These are phyloP conservation scores for Todus mexicanus DNA, from an alignment of 2,797 vertebrate species.

Conservation along the genomic window DNA sequence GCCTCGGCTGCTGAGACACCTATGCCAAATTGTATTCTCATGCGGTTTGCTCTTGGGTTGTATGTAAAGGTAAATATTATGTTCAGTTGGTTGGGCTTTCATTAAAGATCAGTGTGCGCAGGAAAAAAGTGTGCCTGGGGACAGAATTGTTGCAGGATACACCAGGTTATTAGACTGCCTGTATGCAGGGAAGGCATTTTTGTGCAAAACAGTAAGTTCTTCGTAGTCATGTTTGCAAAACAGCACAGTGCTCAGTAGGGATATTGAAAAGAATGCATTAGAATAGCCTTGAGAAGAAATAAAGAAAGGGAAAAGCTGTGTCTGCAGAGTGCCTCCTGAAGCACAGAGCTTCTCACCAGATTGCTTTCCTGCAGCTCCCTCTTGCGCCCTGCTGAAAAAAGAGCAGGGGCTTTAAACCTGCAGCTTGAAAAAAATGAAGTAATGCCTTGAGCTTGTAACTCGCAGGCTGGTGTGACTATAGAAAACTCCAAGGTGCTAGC, in stretches of 20 bases:
- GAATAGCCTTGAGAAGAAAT: not conserved
- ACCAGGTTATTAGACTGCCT: not conserved
- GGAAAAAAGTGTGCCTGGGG: not conserved
- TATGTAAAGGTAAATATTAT: not conserved
- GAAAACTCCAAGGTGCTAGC: not conserved
- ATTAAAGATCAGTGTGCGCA: not conserved
- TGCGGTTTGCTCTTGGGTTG: not conserved
- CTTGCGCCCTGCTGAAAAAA: not conserved
- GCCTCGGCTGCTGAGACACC: not conserved
- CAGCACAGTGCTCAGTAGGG: not conserved
- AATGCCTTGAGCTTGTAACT: not conserved
- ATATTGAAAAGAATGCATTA: not conserved
- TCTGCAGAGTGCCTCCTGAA: not conserved
- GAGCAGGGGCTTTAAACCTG: not conserved
- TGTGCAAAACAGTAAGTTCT: not conserved
- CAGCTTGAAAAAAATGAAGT: not conserved
- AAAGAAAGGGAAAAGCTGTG: fast-evolving
- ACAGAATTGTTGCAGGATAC: not conserved
- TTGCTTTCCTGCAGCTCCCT: not conserved
- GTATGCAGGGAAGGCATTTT: not conserved
- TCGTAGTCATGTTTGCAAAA: not conserved
- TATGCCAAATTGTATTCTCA: not conserved
- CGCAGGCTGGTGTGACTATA: not conserved
- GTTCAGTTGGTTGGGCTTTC: not conserved
- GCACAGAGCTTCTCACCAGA: fast-evolving